phyloP scores from a whole-genome alignment of 1,140 invertebrate genomes.

The Sesamia nonagrioides region DNA sequence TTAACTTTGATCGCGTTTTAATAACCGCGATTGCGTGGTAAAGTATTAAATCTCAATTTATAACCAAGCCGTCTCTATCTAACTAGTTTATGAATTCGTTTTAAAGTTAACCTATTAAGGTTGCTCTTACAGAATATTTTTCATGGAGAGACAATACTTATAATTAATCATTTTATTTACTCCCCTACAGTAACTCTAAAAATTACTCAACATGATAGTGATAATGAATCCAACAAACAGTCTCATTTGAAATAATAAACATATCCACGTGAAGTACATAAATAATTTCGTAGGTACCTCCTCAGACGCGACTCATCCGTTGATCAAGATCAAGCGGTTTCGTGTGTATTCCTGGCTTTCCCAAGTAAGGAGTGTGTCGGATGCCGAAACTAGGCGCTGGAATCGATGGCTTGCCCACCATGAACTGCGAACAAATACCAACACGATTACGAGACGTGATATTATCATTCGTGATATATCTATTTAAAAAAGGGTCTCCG shows the following conservation, averaged over 20 bases:
- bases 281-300: neutral
- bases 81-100: slow-evolving; percentile 53
- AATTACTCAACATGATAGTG: neutral
- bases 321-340: slow-evolving; percentile 65
- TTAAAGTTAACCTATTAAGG: slow-evolving; percentile 49
- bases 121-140: slow-evolving; percentile 22
- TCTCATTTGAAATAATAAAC: neutral
- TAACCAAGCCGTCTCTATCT: slow-evolving; percentile 52
- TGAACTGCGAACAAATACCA: slow-evolving; percentile 67
- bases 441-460: neutral
- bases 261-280: neutral
- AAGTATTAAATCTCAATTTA: slow-evolving; percentile 63
- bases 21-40: slow-evolving; percentile 53
- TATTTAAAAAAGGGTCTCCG: too few relatives aligned
- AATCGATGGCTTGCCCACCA: slow-evolving; percentile 73
- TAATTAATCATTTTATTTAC: neutral
- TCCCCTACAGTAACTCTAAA: too few relatives aligned
- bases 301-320: neutral
- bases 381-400: slow-evolving; percentile 92
- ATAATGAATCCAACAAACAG: neutral
- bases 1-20: slow-evolving; percentile 72
- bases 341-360: slow-evolving; percentile 66
- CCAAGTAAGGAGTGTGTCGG: slow-evolving; percentile 90
- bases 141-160: neutral
- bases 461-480: neutral